Evolutionary conservation across 1,140 invertebrate species (phyloP).

Genomic region (Drosophila watanabei): DNA sequence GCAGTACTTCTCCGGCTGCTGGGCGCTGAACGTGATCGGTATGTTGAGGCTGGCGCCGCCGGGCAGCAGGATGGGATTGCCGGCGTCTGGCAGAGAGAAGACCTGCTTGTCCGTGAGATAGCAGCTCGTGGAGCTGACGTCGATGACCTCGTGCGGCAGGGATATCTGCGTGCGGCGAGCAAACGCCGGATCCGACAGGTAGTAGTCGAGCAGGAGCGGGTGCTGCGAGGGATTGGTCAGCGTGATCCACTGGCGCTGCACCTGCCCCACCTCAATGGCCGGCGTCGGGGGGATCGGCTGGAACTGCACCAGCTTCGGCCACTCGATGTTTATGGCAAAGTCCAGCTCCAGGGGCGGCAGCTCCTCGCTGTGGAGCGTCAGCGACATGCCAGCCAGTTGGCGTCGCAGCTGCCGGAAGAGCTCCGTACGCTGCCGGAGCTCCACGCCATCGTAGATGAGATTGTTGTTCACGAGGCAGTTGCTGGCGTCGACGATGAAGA

Average conservation of each 20-base stretch:
- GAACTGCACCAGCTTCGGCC: constrained; percentile 78
- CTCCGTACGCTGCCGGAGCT: constrained; percentile 74
- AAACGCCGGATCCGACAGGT: constrained; percentile 66
- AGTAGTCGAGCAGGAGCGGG: constrained; percentile 72
- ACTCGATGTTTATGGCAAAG: constrained; percentile 71
- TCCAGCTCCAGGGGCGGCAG: constrained; percentile 74
- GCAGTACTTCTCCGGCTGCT: constrained; percentile 80
- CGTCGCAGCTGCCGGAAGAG: constrained; percentile 71
- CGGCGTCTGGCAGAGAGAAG: constrained; percentile 65
- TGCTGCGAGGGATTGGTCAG: constrained; percentile 74
- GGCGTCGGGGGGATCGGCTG: constrained; percentile 62
- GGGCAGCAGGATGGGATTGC: constrained; percentile 58
- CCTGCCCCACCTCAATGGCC: constrained; percentile 71
- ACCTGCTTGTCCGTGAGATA: constrained; percentile 71
- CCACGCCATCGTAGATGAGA: constrained; percentile 71
- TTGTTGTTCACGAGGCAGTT: constrained; percentile 58
- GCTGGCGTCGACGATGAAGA: constrained; percentile 24
- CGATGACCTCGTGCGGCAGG: constrained; percentile 78
- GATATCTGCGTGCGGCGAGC: constrained; percentile 66
- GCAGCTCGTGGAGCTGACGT: constrained; percentile 65
- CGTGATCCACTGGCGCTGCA: constrained; percentile 64
- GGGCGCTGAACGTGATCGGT: constrained; percentile 83
- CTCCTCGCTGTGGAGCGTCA: constrained; percentile 75
- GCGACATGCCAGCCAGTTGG: constrained; percentile 62
- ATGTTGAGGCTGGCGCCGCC: constrained; percentile 79